Evolutionary conservation across 2,797 vertebrate genomes (phyloP).

Genomic region (Coregonus ussuriensis): DNA sequence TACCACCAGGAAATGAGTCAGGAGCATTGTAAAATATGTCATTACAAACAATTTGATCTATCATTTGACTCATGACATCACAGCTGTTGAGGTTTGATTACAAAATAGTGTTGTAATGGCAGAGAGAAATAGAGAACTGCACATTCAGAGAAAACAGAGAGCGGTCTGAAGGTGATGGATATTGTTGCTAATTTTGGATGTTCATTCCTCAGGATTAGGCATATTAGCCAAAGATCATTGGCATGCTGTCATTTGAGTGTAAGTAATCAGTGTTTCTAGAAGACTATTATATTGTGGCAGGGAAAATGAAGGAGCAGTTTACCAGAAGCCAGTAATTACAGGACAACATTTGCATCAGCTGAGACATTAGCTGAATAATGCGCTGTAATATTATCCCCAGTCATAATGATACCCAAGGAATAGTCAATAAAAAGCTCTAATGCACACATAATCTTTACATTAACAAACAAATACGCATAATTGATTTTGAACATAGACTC

Average conservation of each 20-base stretch:
- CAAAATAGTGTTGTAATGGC: neutral
- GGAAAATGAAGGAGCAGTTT: slow-evolving; percentile 2
- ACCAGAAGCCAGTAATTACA: slow-evolving; percentile 9
- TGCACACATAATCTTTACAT: slow-evolving; percentile 1
- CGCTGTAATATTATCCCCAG: neutral
- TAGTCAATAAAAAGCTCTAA: neutral
- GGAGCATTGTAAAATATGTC: neutral
- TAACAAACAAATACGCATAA: neutral
- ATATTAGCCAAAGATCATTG: neutral
- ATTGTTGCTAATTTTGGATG: slow-evolving; percentile 5
- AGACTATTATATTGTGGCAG: slow-evolving; percentile 1
- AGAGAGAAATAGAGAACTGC: slow-evolving; percentile 1
- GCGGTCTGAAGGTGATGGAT: neutral
- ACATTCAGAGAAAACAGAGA: neutral
- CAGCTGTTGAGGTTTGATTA: neutral
- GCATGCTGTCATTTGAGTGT: slow-evolving; percentile 9
- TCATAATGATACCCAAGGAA: neutral
- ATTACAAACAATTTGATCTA: neutral
- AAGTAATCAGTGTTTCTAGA: slow-evolving; percentile 8
- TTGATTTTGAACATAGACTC: neutral
- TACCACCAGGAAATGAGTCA: neutral
- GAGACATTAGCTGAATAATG: slow-evolving; percentile 11
- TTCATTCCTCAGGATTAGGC: slow-evolving; percentile 10
- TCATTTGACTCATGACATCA: neutral
- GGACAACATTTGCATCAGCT: slow-evolving; percentile 7